phyloP scores from a whole-genome alignment of 2,888 invertebrate species.

The Dynastes hyllus region DNA sequence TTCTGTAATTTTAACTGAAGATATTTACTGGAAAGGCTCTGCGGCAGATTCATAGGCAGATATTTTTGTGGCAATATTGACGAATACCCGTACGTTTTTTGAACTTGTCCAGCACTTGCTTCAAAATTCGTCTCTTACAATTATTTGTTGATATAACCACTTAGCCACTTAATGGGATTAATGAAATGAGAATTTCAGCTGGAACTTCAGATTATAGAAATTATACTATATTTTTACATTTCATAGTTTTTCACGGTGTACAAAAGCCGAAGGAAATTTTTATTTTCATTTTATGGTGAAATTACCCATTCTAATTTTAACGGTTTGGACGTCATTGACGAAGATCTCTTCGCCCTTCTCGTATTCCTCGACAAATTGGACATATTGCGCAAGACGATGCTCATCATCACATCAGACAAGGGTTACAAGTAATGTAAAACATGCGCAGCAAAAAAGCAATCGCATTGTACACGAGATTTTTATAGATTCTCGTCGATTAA shows the following conservation, averaged over 20 bases:
- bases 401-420: constrained; percentile 95
- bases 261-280: constrained; percentile 82
- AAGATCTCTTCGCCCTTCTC: constrained; percentile 81
- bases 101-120: too few relatives aligned
- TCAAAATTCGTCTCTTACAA: too few relatives aligned
- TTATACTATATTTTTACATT: constrained; percentile 26
- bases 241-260: constrained; percentile 77
- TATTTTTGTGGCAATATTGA: too few relatives aligned
- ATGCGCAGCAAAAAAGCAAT: not conserved
- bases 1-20: too few relatives aligned
- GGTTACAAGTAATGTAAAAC: constrained; percentile 80
- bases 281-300: constrained; percentile 91
- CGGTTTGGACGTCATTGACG: constrained; percentile 83
- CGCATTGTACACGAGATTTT: not conserved
- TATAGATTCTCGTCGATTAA: constrained; percentile 85
- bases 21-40: too few relatives aligned
- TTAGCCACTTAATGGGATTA: too few relatives aligned
- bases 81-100: too few relatives aligned
- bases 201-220: too few relatives aligned
- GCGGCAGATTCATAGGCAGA: too few relatives aligned
- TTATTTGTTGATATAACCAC: too few relatives aligned
- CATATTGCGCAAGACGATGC: constrained; percentile 83
- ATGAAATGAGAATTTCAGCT: too few relatives aligned
- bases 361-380: constrained; percentile 75
- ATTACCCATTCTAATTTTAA: constrained; percentile 91